Evolutionary conservation across 1,140 invertebrate species (phyloP), one percentile per base, ranked within the genome.

Genomic region (Helicoverpa armigera): DNA sequence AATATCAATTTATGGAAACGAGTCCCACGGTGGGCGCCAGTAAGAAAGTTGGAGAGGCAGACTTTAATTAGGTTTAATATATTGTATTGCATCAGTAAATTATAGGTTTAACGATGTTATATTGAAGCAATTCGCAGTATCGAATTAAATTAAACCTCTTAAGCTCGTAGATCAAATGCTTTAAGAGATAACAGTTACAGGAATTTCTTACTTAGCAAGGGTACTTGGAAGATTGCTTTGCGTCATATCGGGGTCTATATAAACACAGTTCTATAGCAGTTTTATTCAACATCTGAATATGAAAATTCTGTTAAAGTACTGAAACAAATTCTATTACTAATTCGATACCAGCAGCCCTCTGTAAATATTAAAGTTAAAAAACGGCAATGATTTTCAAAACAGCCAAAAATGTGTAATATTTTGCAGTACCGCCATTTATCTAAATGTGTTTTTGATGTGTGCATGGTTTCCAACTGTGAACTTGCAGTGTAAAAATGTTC

Each of bases 391-490:
- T 50, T 50, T 69, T 23, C 65, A 50, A 50, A 69, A 48, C 12
- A 13, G 29, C 10, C 23, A 61, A 23, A 50, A 69, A 69, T 18
- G 12, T 43, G 50, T 3, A 50, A 69, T 54, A 72, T 72, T 54
- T 23, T 11, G 29, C 23, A 51, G 3, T n/a, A n/a, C 53, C 50
- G 48, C 29, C 67, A 70, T 72, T 31, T 72, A 53, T 72, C 69
- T 72, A 72, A 72, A 72, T 72, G 69, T 72, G 69, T 72, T 72
- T 72, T 31, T 72, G 69, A 72, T 72, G 69, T 72, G 69, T 72
- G 23, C 23, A 54, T 29, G 50, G 16, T 72, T 16, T 65, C 18
- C 65, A 50, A n/a, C 50, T n/a, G n/a, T n/a, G 50, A 70, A 12
- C 67, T 18, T 53, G 67, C 50, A 18, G 2, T 51, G 16, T 50